phyloP scores from a whole-genome alignment of 2,888 invertebrate species.

The Ganaspis brasiliensis region DNA sequence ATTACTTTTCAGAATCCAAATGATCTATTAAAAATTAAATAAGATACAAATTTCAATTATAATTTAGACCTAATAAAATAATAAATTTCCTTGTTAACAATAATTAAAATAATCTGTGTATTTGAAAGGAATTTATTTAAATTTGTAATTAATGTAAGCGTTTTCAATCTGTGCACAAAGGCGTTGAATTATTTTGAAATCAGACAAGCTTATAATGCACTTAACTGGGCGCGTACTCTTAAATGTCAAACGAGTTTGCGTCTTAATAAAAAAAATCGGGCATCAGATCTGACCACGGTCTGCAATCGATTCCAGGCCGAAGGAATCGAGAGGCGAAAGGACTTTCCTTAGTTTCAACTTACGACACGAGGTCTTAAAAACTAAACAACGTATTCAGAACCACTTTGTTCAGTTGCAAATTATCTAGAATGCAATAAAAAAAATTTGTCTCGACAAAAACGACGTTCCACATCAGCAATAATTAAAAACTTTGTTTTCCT shows the following conservation, averaged over 20 bases:
- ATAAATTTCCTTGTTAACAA: no score
- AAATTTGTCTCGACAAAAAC: neutral
- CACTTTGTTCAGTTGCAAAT: conserved; percentile 33
- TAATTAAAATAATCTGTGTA: no score
- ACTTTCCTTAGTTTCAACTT: conserved; percentile 45
- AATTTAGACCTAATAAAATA: no score
- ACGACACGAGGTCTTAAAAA: conserved; percentile 22
- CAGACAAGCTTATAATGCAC: neutral
- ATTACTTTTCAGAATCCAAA: neutral
- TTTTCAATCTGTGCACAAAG: conserved; percentile 13
- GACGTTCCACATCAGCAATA: neutral
- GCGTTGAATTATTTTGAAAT: conserved; percentile 25
- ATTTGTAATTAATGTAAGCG: neutral
- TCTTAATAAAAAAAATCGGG: conserved; percentile 50
- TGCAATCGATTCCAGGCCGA: conserved; percentile 59
- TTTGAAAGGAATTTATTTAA: neutral
- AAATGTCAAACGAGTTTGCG: conserved; percentile 66
- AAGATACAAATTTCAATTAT: no score
- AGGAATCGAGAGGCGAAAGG: conserved; percentile 57
- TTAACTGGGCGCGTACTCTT: conserved; percentile 47
- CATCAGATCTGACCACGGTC: conserved; percentile 46
- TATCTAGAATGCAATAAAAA: neutral
- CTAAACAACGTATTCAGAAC: conserved; percentile 16
- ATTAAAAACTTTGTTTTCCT: conserved; percentile 12
- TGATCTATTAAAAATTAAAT: no score